Percentiles rank a stretch among this genome's conserved stretches.
Conservation (phyloP, 37 sponge, comb jelly and placozoan genomes). For the Geodia barretti region DNA sequence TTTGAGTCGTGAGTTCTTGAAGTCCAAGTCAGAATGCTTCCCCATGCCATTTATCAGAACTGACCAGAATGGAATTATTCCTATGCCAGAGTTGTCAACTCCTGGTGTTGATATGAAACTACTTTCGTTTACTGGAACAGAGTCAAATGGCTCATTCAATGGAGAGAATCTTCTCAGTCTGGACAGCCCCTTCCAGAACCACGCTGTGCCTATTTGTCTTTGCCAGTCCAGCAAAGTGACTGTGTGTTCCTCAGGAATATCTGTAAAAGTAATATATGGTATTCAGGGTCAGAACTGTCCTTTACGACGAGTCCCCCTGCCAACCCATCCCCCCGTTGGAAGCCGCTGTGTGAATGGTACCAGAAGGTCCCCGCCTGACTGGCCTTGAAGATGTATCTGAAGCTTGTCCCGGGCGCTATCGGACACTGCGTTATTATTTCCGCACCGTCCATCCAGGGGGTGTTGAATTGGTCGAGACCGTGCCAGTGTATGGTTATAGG, state of each 20-base stretch:
- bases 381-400: constrained; percentile 64
- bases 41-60: constrained; percentile 80
- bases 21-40: constrained; percentile 37
- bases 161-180: neutral
- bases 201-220: constrained; percentile 20
- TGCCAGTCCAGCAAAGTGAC: constrained; percentile 69
- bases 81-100: constrained; percentile 37
- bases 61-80: constrained; percentile 55
- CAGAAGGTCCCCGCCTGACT: constrained; percentile 76
- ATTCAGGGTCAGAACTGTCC: constrained; percentile 33
- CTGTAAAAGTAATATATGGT: constrained; percentile 13
- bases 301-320: constrained; percentile 69
- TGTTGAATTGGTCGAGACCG: constrained; percentile 67
- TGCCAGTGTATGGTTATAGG: constrained; percentile 81
- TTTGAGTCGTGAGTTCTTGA: constrained; percentile 29
- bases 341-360: constrained; percentile 80
- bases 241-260: constrained; percentile 61
- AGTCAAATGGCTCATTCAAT: neutral
- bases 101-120: constrained; percentile 6
- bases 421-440: constrained; percentile 76
- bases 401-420: constrained; percentile 52
- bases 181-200: neutral
- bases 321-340: constrained; percentile 66
- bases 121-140: constrained; percentile 15
- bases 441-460: constrained; percentile 85